These are phyloP conservation scores for Forbesichthys papilliferus DNA, from an alignment of 2,113 vertebrate genomes.

Conservation along the genomic window DNA sequence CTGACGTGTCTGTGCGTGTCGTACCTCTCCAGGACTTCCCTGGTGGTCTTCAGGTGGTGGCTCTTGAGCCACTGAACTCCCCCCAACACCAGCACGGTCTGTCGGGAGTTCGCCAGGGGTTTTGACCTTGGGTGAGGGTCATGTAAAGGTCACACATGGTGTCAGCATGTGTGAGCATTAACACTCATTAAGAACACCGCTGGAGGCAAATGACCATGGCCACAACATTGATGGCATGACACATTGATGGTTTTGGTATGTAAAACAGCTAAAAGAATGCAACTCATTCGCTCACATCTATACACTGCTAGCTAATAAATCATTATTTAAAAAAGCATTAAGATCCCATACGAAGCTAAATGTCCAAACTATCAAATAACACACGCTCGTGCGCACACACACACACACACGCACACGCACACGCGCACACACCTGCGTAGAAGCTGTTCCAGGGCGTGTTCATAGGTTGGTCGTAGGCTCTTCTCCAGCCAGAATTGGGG, in stretches of 20 bases:
- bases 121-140: constrained; percentile 80
- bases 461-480: constrained; percentile 84
- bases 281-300: too few species aligned
- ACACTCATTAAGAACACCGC: too few species aligned
- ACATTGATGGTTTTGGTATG: neutral
- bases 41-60: constrained; percentile 86
- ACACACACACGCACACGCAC: neutral
- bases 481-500: constrained; percentile 91
- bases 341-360: too few species aligned
- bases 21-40: constrained; percentile 84
- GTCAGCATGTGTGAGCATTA: neutral
- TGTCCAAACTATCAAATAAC: too few species aligned
- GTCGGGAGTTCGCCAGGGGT: constrained; percentile 84
- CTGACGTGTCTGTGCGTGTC: neutral
- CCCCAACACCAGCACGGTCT: constrained; percentile 89
- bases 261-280: neutral
- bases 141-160: constrained; percentile 19
- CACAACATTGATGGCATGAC: too few species aligned
- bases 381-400: neutral
- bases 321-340: too few species aligned
- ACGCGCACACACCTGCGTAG: constrained; percentile 81
- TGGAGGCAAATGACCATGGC: too few species aligned
- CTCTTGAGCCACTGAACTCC: constrained; percentile 96
- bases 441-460: constrained; percentile 84
- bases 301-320: too few species aligned